Evolutionary conservation across 1,140 invertebrate genomes (phyloP), one percentile per base, ranked within the genome.

Genomic region (Atopsyche davidsoni): DNA sequence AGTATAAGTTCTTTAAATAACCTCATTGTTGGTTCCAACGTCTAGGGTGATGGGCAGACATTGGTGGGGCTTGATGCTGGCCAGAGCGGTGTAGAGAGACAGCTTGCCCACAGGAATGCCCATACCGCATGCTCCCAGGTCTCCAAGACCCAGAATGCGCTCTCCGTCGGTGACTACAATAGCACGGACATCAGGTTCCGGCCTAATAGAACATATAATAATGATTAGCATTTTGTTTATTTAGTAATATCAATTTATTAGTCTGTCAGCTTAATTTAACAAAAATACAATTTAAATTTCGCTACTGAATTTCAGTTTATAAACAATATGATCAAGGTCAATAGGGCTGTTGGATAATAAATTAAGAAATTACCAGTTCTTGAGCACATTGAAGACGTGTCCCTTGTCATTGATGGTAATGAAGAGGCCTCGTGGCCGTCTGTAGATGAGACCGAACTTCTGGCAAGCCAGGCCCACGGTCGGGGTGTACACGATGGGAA

Each of bases 401-500:
- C 92, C 93, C 61, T 87, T 89, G 69, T 99, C 96, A 61, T 98
- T 89, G 59, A 97, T 95, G 0, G 95, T 96, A 41, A 99, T 87
- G 63, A 95, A 99, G 1, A 99, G 75, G 45, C 96, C 96, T 64
- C 92, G 83, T 1, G 96, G 95, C 67, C 93, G 79, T 42, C 92
- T 79, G 64, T 93, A 98, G 62, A 97, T 91, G 19, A 95, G 79
- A 22, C 95, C 94, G 64, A 96, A 99, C 61, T 95, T 90, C 72
- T 97, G 94, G 67, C 96, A 99, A 0, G 96, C 96, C 57, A 91
- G 73, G 0, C 96, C 96, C 9, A 99, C 96, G 4, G 93, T 96
- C 1, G 96, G 96, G 0, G 95, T 98, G 68, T 99, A 99, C 2
- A 98, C 91, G 62, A 98, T 89, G 0, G 96, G 96, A 87, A 99